Percentiles rank a stretch among this genome's conserved stretches.
Conservation (phyloP, 2,888 invertebrate species). For the Ochropleura plecta region DNA sequence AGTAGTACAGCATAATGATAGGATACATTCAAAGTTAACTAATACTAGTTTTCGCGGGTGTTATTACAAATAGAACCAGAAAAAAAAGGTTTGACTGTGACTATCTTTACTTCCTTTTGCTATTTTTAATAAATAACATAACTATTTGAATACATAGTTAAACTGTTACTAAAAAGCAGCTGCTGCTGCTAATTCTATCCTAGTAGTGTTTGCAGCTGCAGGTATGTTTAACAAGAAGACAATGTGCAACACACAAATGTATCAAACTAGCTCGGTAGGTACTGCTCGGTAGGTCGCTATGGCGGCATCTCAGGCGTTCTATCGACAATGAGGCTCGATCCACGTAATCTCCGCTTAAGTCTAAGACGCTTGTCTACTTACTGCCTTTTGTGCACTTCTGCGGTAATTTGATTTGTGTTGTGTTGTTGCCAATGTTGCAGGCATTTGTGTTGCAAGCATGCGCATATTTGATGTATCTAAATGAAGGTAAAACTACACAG, state of each 20-base stretch:
- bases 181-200: not conserved
- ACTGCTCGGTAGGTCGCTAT: conserved; percentile 18
- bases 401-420: conserved; percentile 21
- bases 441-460: not conserved
- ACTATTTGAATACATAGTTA: not conserved
- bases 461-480: not conserved
- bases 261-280: conserved; percentile 25
- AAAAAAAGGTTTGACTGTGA: not conserved
- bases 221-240: conserved; percentile 19
- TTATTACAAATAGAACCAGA: not conserved
- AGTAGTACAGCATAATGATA: not conserved
- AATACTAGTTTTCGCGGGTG: not conserved
- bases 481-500: not conserved
- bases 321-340: conserved; percentile 60
- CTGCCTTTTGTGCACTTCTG: conserved; percentile 31
- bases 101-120: not conserved
- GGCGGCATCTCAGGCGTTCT: conserved; percentile 48
- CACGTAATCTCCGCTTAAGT: conserved; percentile 63
- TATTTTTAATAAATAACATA: not conserved
- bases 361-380: conserved; percentile 39
- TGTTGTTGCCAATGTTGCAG: conserved; percentile 3
- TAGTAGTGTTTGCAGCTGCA: not conserved
- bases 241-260: conserved; percentile 36
- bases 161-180: not conserved
- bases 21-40: not conserved